Percentiles rank a stretch among this genome's conserved stretches.
Conservation (phyloP, 1,140 invertebrate genomes). For the Pseudomyrmex pallidus region DNA sequence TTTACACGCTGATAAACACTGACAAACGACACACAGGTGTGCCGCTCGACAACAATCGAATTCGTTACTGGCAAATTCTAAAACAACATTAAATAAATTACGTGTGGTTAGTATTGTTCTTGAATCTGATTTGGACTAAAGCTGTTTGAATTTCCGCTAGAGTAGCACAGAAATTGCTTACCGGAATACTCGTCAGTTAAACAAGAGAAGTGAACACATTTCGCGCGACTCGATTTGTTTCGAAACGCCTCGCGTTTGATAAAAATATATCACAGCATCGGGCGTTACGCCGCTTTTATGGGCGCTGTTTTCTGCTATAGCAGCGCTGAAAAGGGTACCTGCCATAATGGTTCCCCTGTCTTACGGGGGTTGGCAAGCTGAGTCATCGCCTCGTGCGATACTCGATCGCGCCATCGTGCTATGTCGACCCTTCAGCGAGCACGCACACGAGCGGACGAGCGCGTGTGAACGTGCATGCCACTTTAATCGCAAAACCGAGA, state of each 20-base stretch:
- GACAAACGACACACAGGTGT: no score
- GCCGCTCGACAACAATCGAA: no score
- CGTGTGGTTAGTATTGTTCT: no score
- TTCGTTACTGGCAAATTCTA: no score
- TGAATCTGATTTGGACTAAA: no score
- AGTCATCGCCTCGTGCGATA: conserved; percentile 77
- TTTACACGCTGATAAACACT: no score
- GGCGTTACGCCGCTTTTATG: conserved; percentile 57
- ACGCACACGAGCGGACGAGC: conserved; percentile 43
- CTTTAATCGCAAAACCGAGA: conserved; percentile 26
- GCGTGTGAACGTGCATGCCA: conserved; percentile 42
- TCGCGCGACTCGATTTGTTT: conserved; percentile 12
- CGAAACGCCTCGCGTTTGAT: conserved; percentile 40
- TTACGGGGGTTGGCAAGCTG: conserved; percentile 72
- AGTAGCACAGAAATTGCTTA: no score
- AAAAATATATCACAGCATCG: conserved; percentile 57
- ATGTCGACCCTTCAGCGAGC: conserved; percentile 53
- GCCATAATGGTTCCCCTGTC: conserved; percentile 69
- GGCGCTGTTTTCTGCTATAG: conserved; percentile 56
- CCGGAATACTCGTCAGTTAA: background rate
- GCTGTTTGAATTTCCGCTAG: no score
- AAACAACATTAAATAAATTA: no score
- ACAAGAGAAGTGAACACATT: background rate
- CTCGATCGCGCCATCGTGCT: conserved; percentile 74
- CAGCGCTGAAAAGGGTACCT: conserved; percentile 63